Base-by-base conservation (phyloP, 2,113 vertebrate species). In the Alectura lathami region DNA sequence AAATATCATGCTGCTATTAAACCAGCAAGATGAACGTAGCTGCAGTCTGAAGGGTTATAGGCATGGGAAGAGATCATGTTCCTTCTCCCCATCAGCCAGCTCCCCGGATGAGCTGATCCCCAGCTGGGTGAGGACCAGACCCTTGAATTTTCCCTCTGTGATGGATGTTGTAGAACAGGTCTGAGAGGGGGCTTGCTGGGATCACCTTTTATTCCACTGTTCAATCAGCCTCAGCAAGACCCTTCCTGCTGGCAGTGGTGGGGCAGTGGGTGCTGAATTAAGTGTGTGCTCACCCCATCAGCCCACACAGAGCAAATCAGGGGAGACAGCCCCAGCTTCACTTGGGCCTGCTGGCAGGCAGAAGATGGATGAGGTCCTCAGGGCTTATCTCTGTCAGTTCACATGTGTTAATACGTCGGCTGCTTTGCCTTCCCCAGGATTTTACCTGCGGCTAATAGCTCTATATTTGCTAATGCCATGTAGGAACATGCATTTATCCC, bases 371-470 rank as follows among this genome's bases (percentile, higher is more conserved):
- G 76, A 93, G 88, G 76, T 96, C 88, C 89, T 93, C 64, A 60
- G 83, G 88, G 83, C 83, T 91, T 86, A 78, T 68, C 45, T 85
- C 86, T 83, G 69, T 86, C 91, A 83, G 68, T 56, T 96, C 73
- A 62, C 56, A 36, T 88, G 62, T 90, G 77, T 91, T 91, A 93
- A 93, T 91, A 81, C 29, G 70, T 63, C 4, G 48, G 47, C 91
- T 95, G 66, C 85, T 70, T 89, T 86, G 63, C 72, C 79, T 96
- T 70, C 43, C 8, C 75, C 77, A 76, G 60, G 83, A 89, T 95
- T 92, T 95, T 86, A 89, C 86, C 77, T 91, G 89, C 40, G 77
- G 92, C 95, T 94, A 92, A 95, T 96, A 82, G 94, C 75, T 57
- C 57, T 48, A 45, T 73, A 48, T 79, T 90, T 90, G 83, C 80